Percentiles rank a stretch among this genome's conserved stretches.
phyloP scores from a whole-genome alignment of 2,888 invertebrate genomes.

The Apamea monoglypha region DNA sequence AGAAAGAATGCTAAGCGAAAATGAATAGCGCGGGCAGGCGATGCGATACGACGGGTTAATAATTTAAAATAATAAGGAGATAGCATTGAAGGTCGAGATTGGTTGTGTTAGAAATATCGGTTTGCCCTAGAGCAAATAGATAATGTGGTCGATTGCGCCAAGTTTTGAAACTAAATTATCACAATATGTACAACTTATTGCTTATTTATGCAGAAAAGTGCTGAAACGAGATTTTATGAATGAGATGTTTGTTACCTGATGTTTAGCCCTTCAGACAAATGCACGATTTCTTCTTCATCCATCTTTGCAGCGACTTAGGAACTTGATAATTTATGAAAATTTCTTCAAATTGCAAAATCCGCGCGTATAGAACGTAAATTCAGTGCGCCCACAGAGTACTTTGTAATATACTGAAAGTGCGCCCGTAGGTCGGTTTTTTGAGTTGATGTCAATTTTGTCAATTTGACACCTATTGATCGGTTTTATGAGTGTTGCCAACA shows the following conservation, averaged over 20 bases:
- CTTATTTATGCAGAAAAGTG: neutral
- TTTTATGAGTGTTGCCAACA: neutral
- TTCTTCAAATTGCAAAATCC: neutral
- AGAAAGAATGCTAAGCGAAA: too few relatives aligned
- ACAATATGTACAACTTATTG: neutral
- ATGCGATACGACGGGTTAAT: too few relatives aligned
- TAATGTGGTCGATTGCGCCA: neutral
- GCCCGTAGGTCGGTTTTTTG: neutral
- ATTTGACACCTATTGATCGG: neutral
- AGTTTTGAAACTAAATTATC: neutral
- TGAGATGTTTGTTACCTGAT: constrained; percentile 73
- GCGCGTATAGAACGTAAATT: neutral
- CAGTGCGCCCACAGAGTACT: too few relatives aligned
- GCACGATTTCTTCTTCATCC: constrained; percentile 80
- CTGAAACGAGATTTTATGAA: neutral
- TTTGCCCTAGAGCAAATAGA: neutral
- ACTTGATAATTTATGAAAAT: neutral
- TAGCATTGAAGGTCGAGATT: neutral
- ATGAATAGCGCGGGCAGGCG: too few relatives aligned
- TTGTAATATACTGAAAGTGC: too few relatives aligned
- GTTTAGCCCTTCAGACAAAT: constrained; percentile 81
- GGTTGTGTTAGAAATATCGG: neutral
- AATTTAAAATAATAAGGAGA: neutral
- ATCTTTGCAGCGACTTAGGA: constrained; percentile 63
- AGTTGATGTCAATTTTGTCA: neutral